Evolutionary conservation across 2,113 vertebrate species (phyloP), one percentile per base, ranked within the genome.

Genomic region (Scortum barcoo): DNA sequence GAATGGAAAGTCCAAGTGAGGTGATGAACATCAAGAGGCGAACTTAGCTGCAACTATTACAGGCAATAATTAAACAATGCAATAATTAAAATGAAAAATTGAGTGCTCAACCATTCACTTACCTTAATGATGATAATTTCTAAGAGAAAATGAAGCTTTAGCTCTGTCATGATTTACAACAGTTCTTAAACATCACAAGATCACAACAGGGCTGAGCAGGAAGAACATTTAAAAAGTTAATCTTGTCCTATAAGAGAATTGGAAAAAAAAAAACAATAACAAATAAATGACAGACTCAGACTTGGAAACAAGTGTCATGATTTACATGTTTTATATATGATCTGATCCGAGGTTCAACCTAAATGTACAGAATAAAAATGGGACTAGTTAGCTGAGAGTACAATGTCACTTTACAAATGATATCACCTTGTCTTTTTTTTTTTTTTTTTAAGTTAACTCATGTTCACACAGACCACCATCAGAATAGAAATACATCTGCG

Each of bases 281-380:
- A n/a, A n/a, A n/a, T n/a, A n/a, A 70, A 89, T n/a, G 67, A 92
- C 38, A 91, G 56, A 92, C 70, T 80, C 86, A 93, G 88, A 88
- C 92, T 80, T 86, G 90, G 91, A 90, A 96, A 93, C 93, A 94
- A 92, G 93, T 95, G 95, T 80, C 95, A 95, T 96, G 95, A 96
- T 96, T 95, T 94, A 95, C 96, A 96, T 92, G 92, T 95, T 96
- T 96, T 98, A 97, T 98, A 96, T 95, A 97, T 96, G 95, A 94
- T 96, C 94, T 94, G 95, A 91, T 93, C 81, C 92, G 81, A 94
- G 93, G 91, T 95, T 95, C 48, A 92, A 95, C 95, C 95, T 96
- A 96, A 96, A 96, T 96, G 95, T 96, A 98, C 96, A 97, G 95
- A 96, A 95, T 95, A 96, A 80, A 96, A 96, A 95, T 91, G 86